Evolutionary conservation across 2,113 vertebrate genomes (phyloP), one percentile per base, ranked within the genome.

Genomic region (Gnathonemus echidnorhynchus): DNA sequence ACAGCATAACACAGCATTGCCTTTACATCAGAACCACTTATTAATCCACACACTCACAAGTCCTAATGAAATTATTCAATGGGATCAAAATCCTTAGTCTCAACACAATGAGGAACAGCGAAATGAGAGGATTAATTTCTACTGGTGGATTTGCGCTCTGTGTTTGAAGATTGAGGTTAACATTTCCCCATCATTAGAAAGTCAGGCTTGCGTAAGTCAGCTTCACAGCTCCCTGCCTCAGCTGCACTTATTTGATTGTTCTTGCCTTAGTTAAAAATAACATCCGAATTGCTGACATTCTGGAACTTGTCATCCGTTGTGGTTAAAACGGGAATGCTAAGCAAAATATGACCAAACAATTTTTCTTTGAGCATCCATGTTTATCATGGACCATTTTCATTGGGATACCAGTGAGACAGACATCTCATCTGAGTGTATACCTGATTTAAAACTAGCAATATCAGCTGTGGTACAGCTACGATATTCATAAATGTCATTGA

Each of bases 41-140:
- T 93, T 93, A 94, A 94, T 93, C 93, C 92, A 92, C 91, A 86
- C 89, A 91, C 92, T 94, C 93, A 92, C 90, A 92, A 93, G 91
- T 93, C 93, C 92, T 93, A 94, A 94, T 94, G 92, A 94, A 94
- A 93, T 94, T 93, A 93, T 93, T 94, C 92, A 93, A 88, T 89
- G 87, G 92, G 91, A 93, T 93, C 92, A 91, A 91, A 91, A 92
- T 94, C 93, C 92, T 93, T 92, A 91, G 92, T 91, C 83, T 86
- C 58, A 88, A 91, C 91, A 94, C 92, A 92, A 92, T 91, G 92
- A 94, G 90, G 90, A 92, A 91, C 91, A 91, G 90, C 91, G 91
- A 92, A 93, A 92, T 93, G 93, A 93, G 91, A 90, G 93, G 93
- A 94, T 94, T 93, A 93, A 92, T 94, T 93, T 93, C 93, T 92